Conservation (phyloP, 53 echinoderm and acorn worm species). For the Pentamera pediparva region DNA sequence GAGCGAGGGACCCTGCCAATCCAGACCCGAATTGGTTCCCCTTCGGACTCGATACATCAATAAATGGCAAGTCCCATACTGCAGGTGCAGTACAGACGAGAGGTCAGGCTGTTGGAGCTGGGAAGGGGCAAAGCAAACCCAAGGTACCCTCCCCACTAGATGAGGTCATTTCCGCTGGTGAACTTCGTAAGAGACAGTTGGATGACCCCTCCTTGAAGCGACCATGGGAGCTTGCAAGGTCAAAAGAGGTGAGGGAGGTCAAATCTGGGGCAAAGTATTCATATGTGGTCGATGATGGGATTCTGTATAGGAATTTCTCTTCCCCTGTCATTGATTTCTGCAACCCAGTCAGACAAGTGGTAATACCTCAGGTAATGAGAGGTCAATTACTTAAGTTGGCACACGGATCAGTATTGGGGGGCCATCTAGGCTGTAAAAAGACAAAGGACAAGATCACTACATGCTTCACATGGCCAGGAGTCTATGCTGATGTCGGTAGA, state of each 20-base stretch:
- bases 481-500: no score
- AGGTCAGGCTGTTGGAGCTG: not conserved
- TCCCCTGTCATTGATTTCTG: constrained; percentile 18
- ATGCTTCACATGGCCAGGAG: no score
- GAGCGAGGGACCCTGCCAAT: not conserved
- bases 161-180: not conserved
- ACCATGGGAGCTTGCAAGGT: not conserved
- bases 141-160: not conserved
- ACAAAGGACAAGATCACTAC: constrained; percentile 25
- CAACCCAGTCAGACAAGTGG: constrained; percentile 3
- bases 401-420: constrained; percentile 42
- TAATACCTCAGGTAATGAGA: not conserved
- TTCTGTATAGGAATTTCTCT: constrained; percentile 16
- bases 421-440: constrained; percentile 40
- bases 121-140: not conserved
- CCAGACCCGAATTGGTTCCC: not conserved
- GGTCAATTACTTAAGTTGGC: constrained; percentile 37
- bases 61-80: not conserved
- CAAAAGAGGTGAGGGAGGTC: not conserved
- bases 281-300: not conserved
- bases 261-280: not conserved
- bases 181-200: not conserved
- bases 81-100: not conserved
- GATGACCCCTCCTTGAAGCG: not conserved
- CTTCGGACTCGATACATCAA: not conserved